These are phyloP conservation scores for Paramormyrops kingsleyae DNA, from an alignment of 2,113 vertebrate genomes.

Conservation along the genomic window DNA sequence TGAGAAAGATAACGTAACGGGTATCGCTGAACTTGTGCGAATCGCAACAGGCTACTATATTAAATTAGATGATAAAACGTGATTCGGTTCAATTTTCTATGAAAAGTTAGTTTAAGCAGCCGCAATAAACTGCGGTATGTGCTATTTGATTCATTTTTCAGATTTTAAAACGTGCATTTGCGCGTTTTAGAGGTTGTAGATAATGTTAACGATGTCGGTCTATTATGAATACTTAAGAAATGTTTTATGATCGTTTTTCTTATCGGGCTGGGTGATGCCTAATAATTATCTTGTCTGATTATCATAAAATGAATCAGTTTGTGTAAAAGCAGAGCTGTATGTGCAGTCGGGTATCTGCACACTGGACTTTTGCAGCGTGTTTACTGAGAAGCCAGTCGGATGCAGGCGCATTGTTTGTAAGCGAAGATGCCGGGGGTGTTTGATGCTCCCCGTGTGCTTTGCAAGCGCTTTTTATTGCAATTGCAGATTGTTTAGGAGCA, in stretches of 20 bases:
- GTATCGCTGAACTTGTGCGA: not conserved
- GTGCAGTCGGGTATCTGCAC: not conserved
- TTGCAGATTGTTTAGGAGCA: not conserved
- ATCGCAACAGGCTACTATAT: conserved; percentile 3
- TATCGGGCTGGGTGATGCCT: not conserved
- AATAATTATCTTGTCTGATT: not conserved
- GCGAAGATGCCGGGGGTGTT: not conserved
- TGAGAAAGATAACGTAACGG: not conserved
- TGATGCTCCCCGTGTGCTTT: not conserved
- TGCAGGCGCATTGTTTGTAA: not conserved
- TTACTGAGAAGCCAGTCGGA: not conserved
- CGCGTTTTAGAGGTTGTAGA: not conserved
- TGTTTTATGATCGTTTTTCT: not conserved
- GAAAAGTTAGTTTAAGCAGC: not conserved
- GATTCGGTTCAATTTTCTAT: not conserved
- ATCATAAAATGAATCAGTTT: not conserved
- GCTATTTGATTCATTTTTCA: not conserved
- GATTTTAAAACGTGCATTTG: not conserved
- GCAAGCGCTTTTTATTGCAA: not conserved
- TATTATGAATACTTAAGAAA: not conserved
- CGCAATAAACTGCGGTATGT: not conserved
- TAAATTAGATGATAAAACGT: not conserved
- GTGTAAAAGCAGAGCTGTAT: not conserved
- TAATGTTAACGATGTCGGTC: not conserved
- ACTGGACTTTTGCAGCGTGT: not conserved